Conservation (phyloP, 2,888 invertebrate species). For the Clivina fossor region DNA sequence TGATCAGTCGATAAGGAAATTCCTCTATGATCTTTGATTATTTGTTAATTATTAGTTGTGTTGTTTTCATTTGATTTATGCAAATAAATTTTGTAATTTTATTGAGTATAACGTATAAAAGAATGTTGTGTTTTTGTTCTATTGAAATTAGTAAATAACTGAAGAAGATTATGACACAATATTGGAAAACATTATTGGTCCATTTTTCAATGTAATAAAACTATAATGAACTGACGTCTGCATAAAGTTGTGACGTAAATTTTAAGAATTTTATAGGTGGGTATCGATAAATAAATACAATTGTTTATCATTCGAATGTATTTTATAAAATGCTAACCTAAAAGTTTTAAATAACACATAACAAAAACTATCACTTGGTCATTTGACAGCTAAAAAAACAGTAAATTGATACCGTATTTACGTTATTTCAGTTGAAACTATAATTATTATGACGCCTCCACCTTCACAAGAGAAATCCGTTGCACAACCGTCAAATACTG, state of each 20-base stretch:
- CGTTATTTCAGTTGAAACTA: conserved; percentile 34
- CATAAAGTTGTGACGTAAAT: conserved; percentile 20
- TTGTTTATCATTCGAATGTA: conserved; percentile 1
- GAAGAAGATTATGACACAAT: too few species aligned
- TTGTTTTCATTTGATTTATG: conserved; percentile 4
- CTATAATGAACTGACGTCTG: conserved; percentile 23
- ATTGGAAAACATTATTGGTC: conserved; percentile 16
- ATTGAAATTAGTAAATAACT: conserved; percentile 17
- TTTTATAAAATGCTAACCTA: background rate
- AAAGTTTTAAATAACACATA: background rate
- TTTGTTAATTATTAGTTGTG: conserved; percentile 13
- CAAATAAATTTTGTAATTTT: background rate
- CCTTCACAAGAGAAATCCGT: conserved; percentile 48
- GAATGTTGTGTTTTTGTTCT: conserved; percentile 8
- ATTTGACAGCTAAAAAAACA: too few species aligned
- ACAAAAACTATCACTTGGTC: too few species aligned
- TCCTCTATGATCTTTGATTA: conserved; percentile 15
- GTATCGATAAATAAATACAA: conserved; percentile 10
- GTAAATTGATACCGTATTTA: conserved; percentile 32
- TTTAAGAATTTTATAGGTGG: conserved; percentile 24
- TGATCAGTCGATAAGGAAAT: conserved; percentile 21
- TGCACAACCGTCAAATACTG: conserved; percentile 39
- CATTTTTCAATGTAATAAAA: conserved; percentile 23
- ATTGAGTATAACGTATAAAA: conserved; percentile 1
- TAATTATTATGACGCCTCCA: conserved; percentile 47